Base-by-base conservation (phyloP, 2,797 vertebrate species). In the Threskiornis aethiopicus region DNA sequence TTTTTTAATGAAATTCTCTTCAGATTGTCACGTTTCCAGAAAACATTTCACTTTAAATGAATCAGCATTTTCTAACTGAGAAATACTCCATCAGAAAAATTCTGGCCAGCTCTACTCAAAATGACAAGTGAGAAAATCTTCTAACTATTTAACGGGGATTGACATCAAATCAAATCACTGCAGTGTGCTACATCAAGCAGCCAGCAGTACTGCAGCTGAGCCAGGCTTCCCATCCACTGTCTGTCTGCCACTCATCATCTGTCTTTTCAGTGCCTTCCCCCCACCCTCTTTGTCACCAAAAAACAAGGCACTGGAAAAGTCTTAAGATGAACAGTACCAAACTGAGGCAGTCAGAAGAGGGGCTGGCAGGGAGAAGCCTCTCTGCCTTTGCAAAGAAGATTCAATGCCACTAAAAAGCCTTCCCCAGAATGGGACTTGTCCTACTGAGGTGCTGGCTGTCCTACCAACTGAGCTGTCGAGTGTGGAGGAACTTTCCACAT, bases 271-370 rank as follows among this genome's bases (percentile, higher is more conserved):
- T 8, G 15, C 22, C 42, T 39, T 16, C 20, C 39, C 15, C n/a
- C 24, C 28, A 54, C 5, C 6, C 6, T 3, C 28, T 76, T 35
- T 69, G 41, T 46, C 79, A 73, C 42, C 13, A 49, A 62, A 86
- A 89, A 62, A 19, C 21, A 72, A 70, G 12, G 25, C 31, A 33
- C 13, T 54, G 55, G 31, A 59, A 47, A 13, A 51, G 5, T n/a
- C 46, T 69, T 21, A 10, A 28, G 19, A 75, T 11, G 64, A 88
- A 19, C 7, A 84, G 37, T n/a, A 72, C 22, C 37, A 47, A 28
- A 39, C 3, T 0, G 2, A 33, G 10, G 13, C 31, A 78, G 18
- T 28, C 47, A 70, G 64, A 28, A 1, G 2, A 66, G 10, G 6
- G 31, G 5, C 0, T 61, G 29, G 41, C 11, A 62, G 21, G 47